These are phyloP conservation scores for Matsumyia berberina DNA, from an alignment of 2,888 invertebrate species.

Conservation along the genomic window DNA sequence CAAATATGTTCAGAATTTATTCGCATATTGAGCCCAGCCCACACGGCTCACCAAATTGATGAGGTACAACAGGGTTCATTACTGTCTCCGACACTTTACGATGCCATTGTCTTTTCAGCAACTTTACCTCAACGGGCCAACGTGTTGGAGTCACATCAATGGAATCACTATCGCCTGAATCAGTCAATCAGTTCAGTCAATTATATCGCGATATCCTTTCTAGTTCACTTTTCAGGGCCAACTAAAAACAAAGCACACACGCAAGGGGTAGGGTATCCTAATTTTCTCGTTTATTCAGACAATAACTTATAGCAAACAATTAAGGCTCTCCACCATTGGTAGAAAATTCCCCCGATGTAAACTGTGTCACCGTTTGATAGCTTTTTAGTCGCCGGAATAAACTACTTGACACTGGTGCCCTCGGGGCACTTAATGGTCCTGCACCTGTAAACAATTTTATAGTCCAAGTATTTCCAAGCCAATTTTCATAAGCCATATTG, in stretches of 20 bases:
- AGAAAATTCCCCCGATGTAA: neutral
- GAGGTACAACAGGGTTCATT: no score
- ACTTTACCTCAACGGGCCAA: no score
- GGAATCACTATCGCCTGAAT: no score
- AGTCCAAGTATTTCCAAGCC: constrained; percentile 11
- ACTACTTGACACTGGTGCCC: neutral
- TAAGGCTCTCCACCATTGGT: neutral
- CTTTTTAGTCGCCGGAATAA: constrained; percentile 23
- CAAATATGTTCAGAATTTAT: no score
- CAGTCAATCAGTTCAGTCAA: no score
- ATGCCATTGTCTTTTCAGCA: no score
- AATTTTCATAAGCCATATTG: constrained; percentile 2
- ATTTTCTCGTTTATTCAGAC: neutral
- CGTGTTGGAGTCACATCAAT: no score
- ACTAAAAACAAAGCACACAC: neutral
- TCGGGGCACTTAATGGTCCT: neutral
- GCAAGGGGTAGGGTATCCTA: neutral
- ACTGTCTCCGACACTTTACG: no score
- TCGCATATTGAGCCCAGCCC: no score
- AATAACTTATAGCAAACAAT: constrained; percentile 5
- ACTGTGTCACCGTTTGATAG: constrained; percentile 14
- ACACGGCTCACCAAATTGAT: no score
- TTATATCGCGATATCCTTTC: no score
- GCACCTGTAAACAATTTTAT: constrained; percentile 33
- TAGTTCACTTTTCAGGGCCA: neutral